These are phyloP conservation scores for Ectemnius lituratus DNA, from an alignment of 2,888 invertebrate species.

Conservation along the genomic window DNA sequence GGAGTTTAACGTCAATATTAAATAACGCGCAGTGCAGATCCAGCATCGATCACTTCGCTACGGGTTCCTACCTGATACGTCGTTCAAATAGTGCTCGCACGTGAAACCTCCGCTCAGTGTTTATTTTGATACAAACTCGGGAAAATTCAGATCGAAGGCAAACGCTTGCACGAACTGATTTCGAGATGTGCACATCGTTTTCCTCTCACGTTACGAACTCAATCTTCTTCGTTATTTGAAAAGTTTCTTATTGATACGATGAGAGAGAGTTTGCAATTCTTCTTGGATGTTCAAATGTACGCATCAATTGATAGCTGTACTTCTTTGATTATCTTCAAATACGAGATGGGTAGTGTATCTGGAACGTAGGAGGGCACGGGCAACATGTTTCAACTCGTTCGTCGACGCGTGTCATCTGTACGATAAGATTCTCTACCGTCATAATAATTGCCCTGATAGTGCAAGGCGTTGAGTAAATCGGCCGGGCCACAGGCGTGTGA, in stretches of 20 bases:
- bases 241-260: background rate
- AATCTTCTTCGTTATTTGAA: too few species aligned
- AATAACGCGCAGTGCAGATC: background rate
- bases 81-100: background rate
- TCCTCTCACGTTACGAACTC: too few species aligned
- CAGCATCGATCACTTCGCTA: background rate
- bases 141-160: background rate
- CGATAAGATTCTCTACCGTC: slow-evolving; percentile 48
- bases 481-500: slow-evolving; percentile 32
- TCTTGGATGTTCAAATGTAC: background rate
- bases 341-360: slow-evolving; percentile 37
- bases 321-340: slow-evolving; percentile 53
- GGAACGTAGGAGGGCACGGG: slow-evolving; percentile 32
- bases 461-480: slow-evolving; percentile 47
- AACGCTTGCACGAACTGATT: background rate
- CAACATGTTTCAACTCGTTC: slow-evolving; percentile 55
- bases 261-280: background rate
- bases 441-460: slow-evolving; percentile 53
- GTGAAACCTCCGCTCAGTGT: background rate
- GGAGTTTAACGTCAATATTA: slow-evolving; percentile 1
- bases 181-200: too few species aligned
- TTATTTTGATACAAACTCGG: background rate
- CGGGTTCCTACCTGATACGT: background rate
- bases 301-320: slow-evolving; percentile 28
- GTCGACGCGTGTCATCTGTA: slow-evolving; percentile 28